These are phyloP conservation scores for Octomys mimax DNA, from an alignment of 2,797 vertebrate genomes.

Conservation along the genomic window DNA sequence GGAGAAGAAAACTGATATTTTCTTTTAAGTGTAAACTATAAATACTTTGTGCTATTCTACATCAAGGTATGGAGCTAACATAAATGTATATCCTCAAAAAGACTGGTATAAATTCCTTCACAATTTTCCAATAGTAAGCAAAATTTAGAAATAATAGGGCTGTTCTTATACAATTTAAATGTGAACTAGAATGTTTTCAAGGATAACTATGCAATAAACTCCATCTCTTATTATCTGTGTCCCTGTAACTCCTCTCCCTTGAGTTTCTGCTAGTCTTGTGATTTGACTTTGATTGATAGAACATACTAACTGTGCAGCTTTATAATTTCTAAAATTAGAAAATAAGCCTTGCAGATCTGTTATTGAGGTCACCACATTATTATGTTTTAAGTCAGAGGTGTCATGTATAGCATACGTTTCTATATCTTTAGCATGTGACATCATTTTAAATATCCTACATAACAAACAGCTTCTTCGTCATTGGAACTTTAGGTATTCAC, in stretches of 20 bases:
- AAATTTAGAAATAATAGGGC: background rate
- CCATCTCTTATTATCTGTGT: background rate
- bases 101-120: background rate
- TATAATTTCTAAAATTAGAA: background rate
- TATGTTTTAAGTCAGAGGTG: background rate
- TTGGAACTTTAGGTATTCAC: background rate
- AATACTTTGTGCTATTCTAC: background rate
- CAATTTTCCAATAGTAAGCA: background rate
- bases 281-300: background rate
- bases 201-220: background rate
- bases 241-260: background rate
- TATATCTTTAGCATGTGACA: background rate
- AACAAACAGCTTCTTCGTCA: background rate
- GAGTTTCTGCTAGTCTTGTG: background rate
- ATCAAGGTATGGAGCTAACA: background rate
- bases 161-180: background rate
- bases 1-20: background rate
- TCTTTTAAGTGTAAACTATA: constrained; percentile 1
- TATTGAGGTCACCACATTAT: background rate
- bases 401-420: background rate
- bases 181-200: background rate
- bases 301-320: background rate
- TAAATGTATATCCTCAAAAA: background rate
- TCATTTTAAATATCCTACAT: background rate
- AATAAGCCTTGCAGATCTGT: background rate